Base-by-base conservation (phyloP, 2,113 vertebrate genomes). In the Bettongia penicillata region DNA sequence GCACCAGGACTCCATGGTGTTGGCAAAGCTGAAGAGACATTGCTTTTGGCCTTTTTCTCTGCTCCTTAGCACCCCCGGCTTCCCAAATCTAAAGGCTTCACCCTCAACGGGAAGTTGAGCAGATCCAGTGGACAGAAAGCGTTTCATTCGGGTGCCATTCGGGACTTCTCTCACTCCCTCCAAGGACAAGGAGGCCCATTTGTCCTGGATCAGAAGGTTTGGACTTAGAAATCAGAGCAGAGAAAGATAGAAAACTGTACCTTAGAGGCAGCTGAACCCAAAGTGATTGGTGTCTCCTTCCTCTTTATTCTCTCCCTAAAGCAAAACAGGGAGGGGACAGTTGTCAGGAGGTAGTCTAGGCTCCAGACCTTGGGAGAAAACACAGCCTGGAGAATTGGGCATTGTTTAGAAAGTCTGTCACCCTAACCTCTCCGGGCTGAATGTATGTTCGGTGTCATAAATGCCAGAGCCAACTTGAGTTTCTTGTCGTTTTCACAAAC, bases 351-450 rank as follows among this genome's bases (percentile, higher is more conserved):
- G 61, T n/a, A 77, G 7, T n/a, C 14, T 61, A 91, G 92, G 94
- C 94, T 94, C 94, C 97, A 97, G 96, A 95, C 96, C 96, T 92
- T 93, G 94, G 31, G 7, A 37, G 93, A 93, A 47, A 89, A 48
- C 93, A 51, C 91, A 1, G 61, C 31, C 37, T 77, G 61, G 61
- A 77, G 43, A 94, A 68, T n/a, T 90, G 91, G 92, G 51, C 91
- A 96, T 98, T 98, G 98, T 98, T 98, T 98, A 98, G 98, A 98
- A 95, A 96, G 95, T 94, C 95, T 98, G 98, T 98, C 97, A 97
- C 97, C 97, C 96, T 97, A 95, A 93, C 95, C 89, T 84, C 93
- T 95, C 96, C 91, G 96, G 91, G 93, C 91, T 97, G 95, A 97
- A 98, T 97, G 97, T 95, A 97, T 98, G 96, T 98, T 77, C 92